Evolutionary conservation across 2,113 vertebrate species (phyloP).

Genomic region (Machaerirhynchus nigripectus): DNA sequence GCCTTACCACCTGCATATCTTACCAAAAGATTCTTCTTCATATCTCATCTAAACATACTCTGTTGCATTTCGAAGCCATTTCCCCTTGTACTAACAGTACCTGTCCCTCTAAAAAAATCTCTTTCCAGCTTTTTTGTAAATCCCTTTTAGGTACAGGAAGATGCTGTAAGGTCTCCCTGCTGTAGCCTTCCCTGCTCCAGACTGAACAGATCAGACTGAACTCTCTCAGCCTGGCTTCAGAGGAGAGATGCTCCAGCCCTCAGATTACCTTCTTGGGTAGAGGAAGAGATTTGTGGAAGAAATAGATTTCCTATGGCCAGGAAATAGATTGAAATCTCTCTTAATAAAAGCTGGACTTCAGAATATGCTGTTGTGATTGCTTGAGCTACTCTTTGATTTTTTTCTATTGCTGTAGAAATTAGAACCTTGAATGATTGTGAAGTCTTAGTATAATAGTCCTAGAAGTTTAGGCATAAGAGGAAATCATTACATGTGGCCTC

Average conservation of each 20-base stretch:
- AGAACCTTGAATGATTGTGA: neutral
- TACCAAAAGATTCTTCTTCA: neutral
- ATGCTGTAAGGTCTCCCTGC: neutral
- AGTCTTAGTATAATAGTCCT: neutral
- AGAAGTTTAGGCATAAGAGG: neutral
- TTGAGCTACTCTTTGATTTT: neutral
- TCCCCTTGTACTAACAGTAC: neutral
- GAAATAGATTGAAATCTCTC: neutral
- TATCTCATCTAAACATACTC: neutral
- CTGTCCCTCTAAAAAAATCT: neutral
- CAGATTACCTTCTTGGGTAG: neutral
- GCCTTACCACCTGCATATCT: neutral
- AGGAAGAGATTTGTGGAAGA: neutral
- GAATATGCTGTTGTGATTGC: neutral
- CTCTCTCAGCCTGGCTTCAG: neutral
- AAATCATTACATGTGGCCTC: neutral
- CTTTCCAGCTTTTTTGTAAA: neutral
- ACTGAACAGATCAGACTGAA: neutral
- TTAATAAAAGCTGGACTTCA: neutral
- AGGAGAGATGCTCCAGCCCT: neutral
- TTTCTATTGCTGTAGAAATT: neutral
- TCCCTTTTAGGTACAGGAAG: no score
- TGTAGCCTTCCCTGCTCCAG: neutral
- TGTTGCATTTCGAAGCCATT: neutral
- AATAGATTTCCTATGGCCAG: no score